phyloP scores from a whole-genome alignment of 2,797 vertebrate species.

The Trichosurus vulpecula region DNA sequence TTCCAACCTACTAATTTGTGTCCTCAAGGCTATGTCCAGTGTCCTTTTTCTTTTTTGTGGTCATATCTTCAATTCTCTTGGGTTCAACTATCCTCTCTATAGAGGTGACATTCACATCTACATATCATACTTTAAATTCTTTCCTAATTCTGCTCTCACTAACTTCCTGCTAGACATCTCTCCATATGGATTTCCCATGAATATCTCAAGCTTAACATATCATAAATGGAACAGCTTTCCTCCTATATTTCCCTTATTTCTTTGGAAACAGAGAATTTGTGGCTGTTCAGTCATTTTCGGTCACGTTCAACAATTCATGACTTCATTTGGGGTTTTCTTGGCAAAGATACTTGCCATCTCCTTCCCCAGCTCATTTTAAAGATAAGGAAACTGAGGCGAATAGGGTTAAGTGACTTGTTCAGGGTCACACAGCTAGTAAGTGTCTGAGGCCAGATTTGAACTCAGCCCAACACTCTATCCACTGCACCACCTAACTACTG shows the following conservation, averaged over 20 bases:
- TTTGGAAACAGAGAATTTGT: background rate
- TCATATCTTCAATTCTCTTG: background rate
- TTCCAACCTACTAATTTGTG: background rate
- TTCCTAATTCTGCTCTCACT: background rate
- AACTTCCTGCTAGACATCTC: background rate
- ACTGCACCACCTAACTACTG: too few relatives aligned
- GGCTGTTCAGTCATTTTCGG: background rate
- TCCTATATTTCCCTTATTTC: background rate
- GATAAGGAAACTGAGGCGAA: background rate
- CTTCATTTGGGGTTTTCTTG: background rate
- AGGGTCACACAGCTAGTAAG: background rate
- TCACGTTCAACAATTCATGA: background rate
- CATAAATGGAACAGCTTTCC: background rate
- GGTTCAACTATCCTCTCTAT: background rate
- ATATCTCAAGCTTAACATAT: background rate
- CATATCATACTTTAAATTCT: background rate
- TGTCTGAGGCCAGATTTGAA: conserved; percentile 7
- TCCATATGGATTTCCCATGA: background rate
- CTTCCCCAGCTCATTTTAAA: background rate
- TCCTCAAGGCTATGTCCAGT: background rate
- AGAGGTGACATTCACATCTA: background rate
- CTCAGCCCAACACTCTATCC: too few relatives aligned
- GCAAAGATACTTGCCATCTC: background rate
- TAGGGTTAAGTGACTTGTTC: background rate
- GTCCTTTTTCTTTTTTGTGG: background rate